Base-by-base conservation (phyloP, 2,113 vertebrate species). In the Nerophis lumbriciformis region DNA sequence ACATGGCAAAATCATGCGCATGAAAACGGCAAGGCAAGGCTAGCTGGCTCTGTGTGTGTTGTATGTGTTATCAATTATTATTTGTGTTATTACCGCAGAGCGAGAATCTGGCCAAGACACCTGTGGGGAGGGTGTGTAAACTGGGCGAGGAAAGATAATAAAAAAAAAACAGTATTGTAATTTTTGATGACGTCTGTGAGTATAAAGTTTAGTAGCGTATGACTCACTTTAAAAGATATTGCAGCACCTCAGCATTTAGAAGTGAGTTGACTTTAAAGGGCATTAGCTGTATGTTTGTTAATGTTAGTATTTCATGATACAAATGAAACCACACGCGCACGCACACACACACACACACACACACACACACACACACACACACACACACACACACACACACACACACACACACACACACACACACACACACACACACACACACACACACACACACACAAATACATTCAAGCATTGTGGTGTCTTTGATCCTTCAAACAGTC, bases 21-120 rank as follows among this genome's bases (percentile, higher is more conserved):
- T 55, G 68, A 61, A 68, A 75, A 48, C 64, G 36, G 44, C 63
- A 62, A 19, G 21, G 59, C 68, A 68, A 68, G 28, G 28, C 28
- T 28, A 3, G 58, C 69, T 69, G 51, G 63, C 65, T 72, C 66
- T 35, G 84, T 74, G 68, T 84, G 79, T 47, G 12, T 11, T 11
- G 42, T 73, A 75, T 73, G 56, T 78, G 68, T 78, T 77, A 79
- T 79, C 75, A 80, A 68, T 78, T 70, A 73, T 79, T 75, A 69
- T 68, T 80, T 67, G 65, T 77, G 37, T 72, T 80, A 69, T 65
- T 78, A 82, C 84, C 83, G 80, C 65, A 83, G 65, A 73, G 72
- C 71, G 72, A 52, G 74, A 85, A 83, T 69, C 67, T 76, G 78
- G 69, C 60, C 71, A 76, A 82, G 76, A 88, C 84, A 88, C 84